A percentile compares a stretch with the other conserved stretches of the same genome.
Conservation (phyloP, 1,140 invertebrate genomes). For the Temnothorax nylanderi region DNA sequence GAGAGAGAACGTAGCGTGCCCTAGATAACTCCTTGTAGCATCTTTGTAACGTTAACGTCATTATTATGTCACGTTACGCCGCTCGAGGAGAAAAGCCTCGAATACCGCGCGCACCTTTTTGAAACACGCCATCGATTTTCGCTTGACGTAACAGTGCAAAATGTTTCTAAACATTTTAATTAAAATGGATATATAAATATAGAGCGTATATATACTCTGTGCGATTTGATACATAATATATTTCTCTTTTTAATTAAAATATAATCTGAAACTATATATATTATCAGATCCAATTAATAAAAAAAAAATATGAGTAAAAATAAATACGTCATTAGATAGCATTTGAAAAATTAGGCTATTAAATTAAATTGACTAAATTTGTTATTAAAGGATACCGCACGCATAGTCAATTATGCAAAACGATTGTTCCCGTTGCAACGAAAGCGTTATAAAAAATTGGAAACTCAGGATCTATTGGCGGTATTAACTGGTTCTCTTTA, state of each 20-base stretch:
- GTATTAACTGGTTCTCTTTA: constrained; percentile 24
- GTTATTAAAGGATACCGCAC: neutral
- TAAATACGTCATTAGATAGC: neutral
- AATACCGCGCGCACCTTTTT: constrained; percentile 30
- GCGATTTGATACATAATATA: neutral
- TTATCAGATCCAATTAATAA: neutral
- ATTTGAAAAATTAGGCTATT: neutral
- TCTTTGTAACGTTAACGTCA: constrained; percentile 51
- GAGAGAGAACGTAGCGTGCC: constrained; percentile 14
- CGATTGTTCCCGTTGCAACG: neutral
- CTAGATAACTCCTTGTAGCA: constrained; percentile 55
- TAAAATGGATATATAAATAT: neutral
- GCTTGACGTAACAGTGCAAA: neutral
- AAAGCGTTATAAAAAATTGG: constrained; percentile 34
- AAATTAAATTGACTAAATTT: constrained; percentile 1
- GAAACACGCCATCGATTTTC: neutral
- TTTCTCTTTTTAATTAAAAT: neutral
- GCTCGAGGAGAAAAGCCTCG: neutral
- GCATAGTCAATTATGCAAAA: neutral
- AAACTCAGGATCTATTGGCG: neutral
- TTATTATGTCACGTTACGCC: constrained; percentile 12
- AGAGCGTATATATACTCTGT: neutral
- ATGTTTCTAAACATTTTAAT: neutral
- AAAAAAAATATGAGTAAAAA: neutral
- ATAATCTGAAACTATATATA: neutral